phyloP scores from a whole-genome alignment of 1,140 invertebrate species.

The Anastrepha ludens region DNA sequence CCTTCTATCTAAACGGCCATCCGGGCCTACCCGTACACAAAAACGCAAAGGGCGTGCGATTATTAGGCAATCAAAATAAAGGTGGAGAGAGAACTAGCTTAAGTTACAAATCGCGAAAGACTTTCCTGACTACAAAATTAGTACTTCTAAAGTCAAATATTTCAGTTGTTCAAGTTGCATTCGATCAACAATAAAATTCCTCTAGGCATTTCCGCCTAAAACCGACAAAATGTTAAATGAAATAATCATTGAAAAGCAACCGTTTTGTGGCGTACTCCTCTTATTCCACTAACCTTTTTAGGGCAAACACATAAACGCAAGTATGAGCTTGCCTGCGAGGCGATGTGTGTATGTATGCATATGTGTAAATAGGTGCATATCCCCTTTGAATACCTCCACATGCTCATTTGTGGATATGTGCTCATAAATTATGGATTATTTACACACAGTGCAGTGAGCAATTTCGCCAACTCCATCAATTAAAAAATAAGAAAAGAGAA shows the following conservation, averaged over 20 bases:
- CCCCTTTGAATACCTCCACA: too few species aligned
- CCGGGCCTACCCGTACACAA: too few species aligned
- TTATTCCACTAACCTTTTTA: too few species aligned
- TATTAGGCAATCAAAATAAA: too few species aligned
- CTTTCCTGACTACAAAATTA: too few species aligned
- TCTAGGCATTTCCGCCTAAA: background rate
- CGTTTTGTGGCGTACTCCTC: background rate
- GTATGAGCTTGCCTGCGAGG: background rate
- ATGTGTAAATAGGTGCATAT: too few species aligned
- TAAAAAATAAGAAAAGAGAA: slow-evolving; percentile 25
- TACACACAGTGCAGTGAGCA: slow-evolving; percentile 8
- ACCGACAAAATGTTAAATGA: background rate
- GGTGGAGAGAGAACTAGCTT: too few species aligned
- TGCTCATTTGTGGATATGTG: background rate
- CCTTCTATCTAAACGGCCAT: too few species aligned
- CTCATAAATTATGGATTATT: slow-evolving; percentile 45
- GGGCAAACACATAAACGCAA: too few species aligned
- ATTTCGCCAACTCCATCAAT: slow-evolving; percentile 4
- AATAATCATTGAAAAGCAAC: background rate
- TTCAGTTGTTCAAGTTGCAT: background rate
- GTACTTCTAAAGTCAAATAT: too few species aligned
- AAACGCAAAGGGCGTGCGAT: too few species aligned
- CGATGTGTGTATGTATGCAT: background rate
- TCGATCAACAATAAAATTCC: background rate
- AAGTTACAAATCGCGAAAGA: too few species aligned